Evolutionary conservation across 2,797 vertebrate species (phyloP).

Genomic region (Lates japonicus): DNA sequence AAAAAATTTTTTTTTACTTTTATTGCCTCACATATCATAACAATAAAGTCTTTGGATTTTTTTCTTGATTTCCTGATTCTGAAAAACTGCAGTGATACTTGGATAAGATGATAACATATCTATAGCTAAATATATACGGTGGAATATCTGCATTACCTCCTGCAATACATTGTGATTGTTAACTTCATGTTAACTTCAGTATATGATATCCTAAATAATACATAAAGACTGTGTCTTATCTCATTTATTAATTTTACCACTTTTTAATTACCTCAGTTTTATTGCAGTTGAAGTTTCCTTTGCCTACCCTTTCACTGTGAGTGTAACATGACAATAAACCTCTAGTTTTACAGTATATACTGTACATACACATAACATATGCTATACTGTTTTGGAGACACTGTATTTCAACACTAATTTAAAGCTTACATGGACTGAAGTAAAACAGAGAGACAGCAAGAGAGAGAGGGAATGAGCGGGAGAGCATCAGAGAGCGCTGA

Average conservation of each 20-base stretch:
- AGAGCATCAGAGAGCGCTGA: slow-evolving; percentile 31
- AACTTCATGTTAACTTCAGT: neutral
- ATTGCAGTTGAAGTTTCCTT: neutral
- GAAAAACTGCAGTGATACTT: neutral
- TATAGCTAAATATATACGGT: neutral
- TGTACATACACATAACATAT: neutral
- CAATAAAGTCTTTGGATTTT: neutral
- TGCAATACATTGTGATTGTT: neutral
- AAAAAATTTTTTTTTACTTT: slow-evolving; percentile 11
- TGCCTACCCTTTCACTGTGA: neutral
- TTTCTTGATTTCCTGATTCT: neutral
- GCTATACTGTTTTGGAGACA: neutral
- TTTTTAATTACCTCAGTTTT: neutral
- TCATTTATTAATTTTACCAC: slow-evolving; percentile 2
- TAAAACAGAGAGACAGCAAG: slow-evolving; percentile 19
- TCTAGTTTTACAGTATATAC: neutral
- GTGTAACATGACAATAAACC: neutral
- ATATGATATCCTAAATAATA: neutral
- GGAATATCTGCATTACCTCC: neutral
- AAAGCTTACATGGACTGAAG: slow-evolving; percentile 7
- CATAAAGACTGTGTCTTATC: too few relatives aligned
- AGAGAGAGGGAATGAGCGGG: slow-evolving; percentile 13
- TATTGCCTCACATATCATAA: slow-evolving; percentile 5
- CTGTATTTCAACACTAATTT: slow-evolving; percentile 26
- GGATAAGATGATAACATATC: neutral